Evolutionary conservation across 2,113 vertebrate genomes (phyloP).

Genomic region (Sakesphorus luctuosus): DNA sequence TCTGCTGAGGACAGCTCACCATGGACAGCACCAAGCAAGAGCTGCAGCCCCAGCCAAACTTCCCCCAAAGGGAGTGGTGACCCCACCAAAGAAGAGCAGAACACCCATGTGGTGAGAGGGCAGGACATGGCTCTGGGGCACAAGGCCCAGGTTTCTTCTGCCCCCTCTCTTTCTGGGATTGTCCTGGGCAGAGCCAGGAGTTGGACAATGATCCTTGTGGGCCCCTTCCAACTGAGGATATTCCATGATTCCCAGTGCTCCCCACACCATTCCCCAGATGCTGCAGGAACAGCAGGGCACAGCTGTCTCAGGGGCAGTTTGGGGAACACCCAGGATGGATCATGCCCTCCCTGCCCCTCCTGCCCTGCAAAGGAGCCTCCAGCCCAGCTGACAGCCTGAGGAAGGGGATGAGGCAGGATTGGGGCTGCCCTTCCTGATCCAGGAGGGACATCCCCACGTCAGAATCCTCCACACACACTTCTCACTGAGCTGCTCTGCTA

Average conservation of each 20-base stretch:
- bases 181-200: neutral
- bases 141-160: neutral
- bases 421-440: neutral
- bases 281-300: neutral
- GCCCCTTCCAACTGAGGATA: neutral
- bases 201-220: neutral
- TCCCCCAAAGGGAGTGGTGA: neutral
- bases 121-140: neutral
- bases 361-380: neutral
- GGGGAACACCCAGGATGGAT: neutral
- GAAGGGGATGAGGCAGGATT: neutral
- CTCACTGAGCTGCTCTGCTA: neutral
- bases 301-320: neutral
- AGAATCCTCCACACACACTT: accelerated
- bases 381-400: neutral
- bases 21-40: neutral
- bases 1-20: neutral
- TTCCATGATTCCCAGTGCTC: accelerated
- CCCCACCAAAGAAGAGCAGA: neutral
- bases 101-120: accelerated
- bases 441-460: neutral
- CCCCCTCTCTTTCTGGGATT: neutral
- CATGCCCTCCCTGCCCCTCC: neutral
- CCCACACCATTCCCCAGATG: neutral
- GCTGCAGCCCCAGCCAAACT: neutral